Base-by-base conservation (phyloP, 2,113 vertebrate genomes). In the Eulemur macaco region DNA sequence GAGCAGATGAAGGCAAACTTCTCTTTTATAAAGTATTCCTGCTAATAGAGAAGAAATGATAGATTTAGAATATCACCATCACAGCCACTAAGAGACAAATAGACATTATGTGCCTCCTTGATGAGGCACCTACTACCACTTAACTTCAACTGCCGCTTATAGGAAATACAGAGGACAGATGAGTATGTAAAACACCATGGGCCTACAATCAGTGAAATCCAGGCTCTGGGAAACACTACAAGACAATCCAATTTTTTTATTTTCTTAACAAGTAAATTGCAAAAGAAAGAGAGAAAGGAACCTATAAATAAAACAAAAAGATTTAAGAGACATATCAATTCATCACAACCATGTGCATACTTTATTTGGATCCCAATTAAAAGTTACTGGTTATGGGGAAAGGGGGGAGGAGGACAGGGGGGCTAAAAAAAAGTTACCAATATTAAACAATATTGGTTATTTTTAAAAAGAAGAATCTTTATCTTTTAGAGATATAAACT, bases 401-500 rank as follows among this genome's bases (percentile, higher is more conserved):
- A 27, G 10, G 58, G 25, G 58, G 10, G 10, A 63, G 27, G 58
- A 12, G 58, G 10, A 27, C 12, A 12, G 58, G 58, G 25, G 58
- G 25, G 25, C 9, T 11, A 63, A 63, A 27, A 63, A 58, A 29
- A 29, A 63, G 25, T 63, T 25, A 63, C 58, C 29, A 86, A 37
- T 52, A 86, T 25, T 86, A 69, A 52, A 52, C 34, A 81, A 81
- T 37, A 82, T 34, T 60, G 42, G 42, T 50, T 76, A 89, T 73
- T 80, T 78, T 8, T 9, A 37, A 54, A 66, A 64, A 50, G 34
- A 95, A 69, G 39, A 74, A 21, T 47, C 37, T 69, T 92, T 85
- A 69, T 47, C 31, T 96, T 94, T 94, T 39, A 54, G 83, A 87
- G 54, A 63, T 25, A n/a, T 34, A 63, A 78, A 95, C 14, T 92